These are phyloP conservation scores for Montipora capitata DNA, from an alignment of 92 coral and sea anemone genomes.

Conservation along the genomic window DNA sequence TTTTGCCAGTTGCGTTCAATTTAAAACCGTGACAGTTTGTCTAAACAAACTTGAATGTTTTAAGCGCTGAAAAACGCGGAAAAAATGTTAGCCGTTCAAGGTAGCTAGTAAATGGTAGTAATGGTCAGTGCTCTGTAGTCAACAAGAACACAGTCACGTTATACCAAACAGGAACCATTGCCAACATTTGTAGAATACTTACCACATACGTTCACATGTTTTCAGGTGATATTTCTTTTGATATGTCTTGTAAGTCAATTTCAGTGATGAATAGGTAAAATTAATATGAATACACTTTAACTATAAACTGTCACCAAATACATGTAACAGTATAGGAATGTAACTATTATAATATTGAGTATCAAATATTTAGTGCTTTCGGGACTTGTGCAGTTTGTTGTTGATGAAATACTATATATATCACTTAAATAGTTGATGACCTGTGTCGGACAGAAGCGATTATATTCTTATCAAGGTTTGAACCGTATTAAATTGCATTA, in stretches of 20 bases:
- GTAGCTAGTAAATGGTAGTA: neutral
- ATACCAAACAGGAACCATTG: neutral
- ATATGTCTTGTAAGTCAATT: neutral
- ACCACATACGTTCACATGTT: neutral
- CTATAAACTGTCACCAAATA: conserved; percentile 5
- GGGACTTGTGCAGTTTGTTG: too few species aligned
- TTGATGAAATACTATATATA: too few species aligned
- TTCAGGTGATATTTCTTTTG: neutral
- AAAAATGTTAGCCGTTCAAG: neutral
- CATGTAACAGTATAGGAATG: neutral
- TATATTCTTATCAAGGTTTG: too few species aligned
- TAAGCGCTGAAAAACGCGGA: neutral
- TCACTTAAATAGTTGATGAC: too few species aligned
- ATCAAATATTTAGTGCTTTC: neutral
- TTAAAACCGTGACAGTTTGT: too few species aligned
- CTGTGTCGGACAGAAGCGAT: too few species aligned
- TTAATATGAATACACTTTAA: neutral
- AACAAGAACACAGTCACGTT: neutral
- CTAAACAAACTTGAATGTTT: too few species aligned
- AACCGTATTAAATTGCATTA: too few species aligned
- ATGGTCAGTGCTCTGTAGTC: conserved; percentile 4
- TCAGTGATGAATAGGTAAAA: conserved; percentile 1
- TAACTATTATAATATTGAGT: neutral
- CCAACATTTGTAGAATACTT: neutral
- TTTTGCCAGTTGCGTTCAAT: too few species aligned